Evolutionary conservation across 2,797 vertebrate genomes (phyloP), one percentile per base, ranked within the genome.

Genomic region (Mycteria americana): DNA sequence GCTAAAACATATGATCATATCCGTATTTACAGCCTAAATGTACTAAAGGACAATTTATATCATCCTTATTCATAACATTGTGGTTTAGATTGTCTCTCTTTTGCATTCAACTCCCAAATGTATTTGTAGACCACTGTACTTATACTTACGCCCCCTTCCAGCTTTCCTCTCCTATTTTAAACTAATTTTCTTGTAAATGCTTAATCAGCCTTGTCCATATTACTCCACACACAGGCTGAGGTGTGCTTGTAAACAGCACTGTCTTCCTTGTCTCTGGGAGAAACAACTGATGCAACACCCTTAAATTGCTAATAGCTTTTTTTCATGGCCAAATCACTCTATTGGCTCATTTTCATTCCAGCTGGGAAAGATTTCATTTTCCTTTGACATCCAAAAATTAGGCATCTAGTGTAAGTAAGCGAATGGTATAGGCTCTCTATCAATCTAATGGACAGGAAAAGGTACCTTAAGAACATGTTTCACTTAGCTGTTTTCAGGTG

Each of bases 1-100:
- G 53, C 86, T 94, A 80, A 96, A 96, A 93, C 89, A 85, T 89
- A 74, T 43, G 95, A 92, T 93, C 86, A 50, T 82, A 95, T 89
- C 53, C 89, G 18, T 80, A 21, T 83, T 96, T 91, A 35, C 64
- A 93, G n/a, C 19, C 56, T 91, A 92, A 96, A 91, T 87, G 22
- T 83, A 72, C 28, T 11, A 64, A 87, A 74, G 75, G 86, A 77
- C 72, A 89, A 74, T 89, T 95, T 91, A 57, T 70, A 77, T 74
- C 39, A 74, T 60, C 56, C 56, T 89, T 70, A 70, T 54, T 80
- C 63, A 57, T 62, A 83, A 81, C 10, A 12, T 53, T 64, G 30
- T 83, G 15, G 7, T 70, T 95, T 81, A 80, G 28, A 67, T 79
- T 85, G 70, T 93, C 27, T 86, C 10, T 76, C 31, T 67, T 92